Evolutionary conservation across 2,888 invertebrate species (phyloP).

Genomic region (Drosophila colorata): DNA sequence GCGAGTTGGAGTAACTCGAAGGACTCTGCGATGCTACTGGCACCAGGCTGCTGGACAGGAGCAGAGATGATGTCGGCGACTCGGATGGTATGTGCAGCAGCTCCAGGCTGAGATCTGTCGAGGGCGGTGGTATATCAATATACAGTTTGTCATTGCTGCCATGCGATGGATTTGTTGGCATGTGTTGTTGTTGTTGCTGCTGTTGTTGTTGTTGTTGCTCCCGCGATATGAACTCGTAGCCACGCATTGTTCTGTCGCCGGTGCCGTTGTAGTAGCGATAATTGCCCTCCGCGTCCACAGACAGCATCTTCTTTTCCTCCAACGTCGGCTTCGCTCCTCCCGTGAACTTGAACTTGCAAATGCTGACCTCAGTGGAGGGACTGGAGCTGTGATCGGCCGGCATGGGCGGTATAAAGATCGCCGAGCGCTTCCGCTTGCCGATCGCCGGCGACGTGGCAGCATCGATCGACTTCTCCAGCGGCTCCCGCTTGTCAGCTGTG

Average conservation of each 20-base stretch:
- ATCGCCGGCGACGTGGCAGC: constrained; percentile 59
- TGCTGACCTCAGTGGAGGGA: constrained; percentile 94
- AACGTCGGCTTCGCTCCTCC: constrained; percentile 95
- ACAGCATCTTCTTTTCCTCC: constrained; percentile 96
- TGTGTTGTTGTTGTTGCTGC: constrained; percentile 37
- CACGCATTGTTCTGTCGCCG: constrained; percentile 88
- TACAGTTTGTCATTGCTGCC: constrained; percentile 85
- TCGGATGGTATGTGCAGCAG: constrained; percentile 83
- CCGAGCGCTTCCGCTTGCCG: constrained; percentile 88
- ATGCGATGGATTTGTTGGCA: constrained; percentile 10
- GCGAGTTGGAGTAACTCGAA: constrained; percentile 51
- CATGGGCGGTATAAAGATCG: constrained; percentile 93
- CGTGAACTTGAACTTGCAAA: constrained; percentile 97
- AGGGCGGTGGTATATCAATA: constrained; percentile 83
- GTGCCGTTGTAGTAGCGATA: constrained; percentile 95
- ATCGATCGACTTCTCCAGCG: constrained; percentile 46
- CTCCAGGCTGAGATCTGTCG: constrained; percentile 83
- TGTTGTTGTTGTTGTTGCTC: constrained; percentile 88
- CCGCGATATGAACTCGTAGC: constrained; percentile 91
- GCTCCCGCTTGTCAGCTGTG: constrained; percentile 27
- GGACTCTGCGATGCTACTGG: constrained; percentile 61
- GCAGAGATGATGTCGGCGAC: constrained; percentile 76
- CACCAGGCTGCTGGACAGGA: constrained; percentile 61
- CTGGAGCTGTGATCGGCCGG: constrained; percentile 91
- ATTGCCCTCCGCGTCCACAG: constrained; percentile 95